Evolutionary conservation across 2,888 invertebrate species (phyloP), one percentile per base, ranked within the genome.

Genomic region (Cantharis rustica): DNA sequence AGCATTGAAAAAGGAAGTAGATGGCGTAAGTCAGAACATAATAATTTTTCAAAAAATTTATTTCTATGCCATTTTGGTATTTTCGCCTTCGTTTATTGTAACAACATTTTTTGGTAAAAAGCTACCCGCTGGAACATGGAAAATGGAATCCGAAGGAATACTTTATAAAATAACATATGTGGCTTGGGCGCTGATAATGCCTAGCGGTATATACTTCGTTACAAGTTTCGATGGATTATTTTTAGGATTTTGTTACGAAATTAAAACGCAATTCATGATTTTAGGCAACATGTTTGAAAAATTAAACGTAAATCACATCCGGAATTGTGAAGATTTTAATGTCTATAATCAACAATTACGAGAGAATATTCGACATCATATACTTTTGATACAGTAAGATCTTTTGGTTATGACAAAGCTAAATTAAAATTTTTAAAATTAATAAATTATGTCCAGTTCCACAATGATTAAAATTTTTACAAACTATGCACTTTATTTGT

Each of bases 241-340:
- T 47, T 47, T 47, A n/a, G 47, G 47, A 13, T n/a, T 47, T 47
- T 47, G 47, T 80, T 64, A n/a, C 5, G 47, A 47, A 47, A 47
- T 47, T n/a, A 47, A 47, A 47, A 47, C 7, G 4, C 47, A 47
- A n/a, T 47, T 47, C 2, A 47, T 47, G 47, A 47, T 47, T n/a
- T 47, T 47, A 47, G 3, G 47, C 1, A n/a, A 7, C 7, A 47
- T n/a, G 5, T 47, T 47, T 5, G n/a, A 47, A 47, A 47, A 47
- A n/a, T 47, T 47, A 47, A 47, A n/a, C 7, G 47, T 47, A 47
- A 13, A n/a, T 5, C 13, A 13, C n/a, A n/a, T 47, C 5, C 13
- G n/a, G 13, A n/a, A n/a, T 7, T n/a, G 3, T 2, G n/a, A 7
- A 47, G 47, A 47, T 47, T 5, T 47, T 4, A n/a, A n/a, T 13